phyloP scores from a whole-genome alignment of 2,888 invertebrate genomes.

The Falcaria lacertinaria region DNA sequence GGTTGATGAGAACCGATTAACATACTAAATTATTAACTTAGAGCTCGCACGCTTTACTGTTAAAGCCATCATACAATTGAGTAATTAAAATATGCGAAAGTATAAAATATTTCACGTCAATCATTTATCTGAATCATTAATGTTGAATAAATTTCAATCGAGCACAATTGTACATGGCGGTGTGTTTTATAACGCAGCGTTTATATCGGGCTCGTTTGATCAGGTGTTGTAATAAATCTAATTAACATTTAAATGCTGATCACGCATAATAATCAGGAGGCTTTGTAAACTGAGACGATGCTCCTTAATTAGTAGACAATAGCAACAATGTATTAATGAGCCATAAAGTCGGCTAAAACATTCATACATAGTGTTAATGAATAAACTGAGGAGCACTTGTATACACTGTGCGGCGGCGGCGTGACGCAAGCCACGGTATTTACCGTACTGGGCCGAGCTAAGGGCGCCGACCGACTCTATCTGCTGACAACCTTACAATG shows the following conservation, averaged over 20 bases:
- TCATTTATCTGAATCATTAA: constrained; percentile 29
- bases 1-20: neutral
- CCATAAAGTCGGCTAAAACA: constrained; percentile 52
- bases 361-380: constrained; percentile 37
- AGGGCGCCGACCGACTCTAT: constrained; percentile 14
- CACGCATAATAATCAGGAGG: constrained; percentile 76
- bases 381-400: constrained; percentile 52
- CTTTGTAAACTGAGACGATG: constrained; percentile 61
- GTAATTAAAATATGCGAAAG: neutral
- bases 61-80: neutral
- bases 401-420: constrained; percentile 37
- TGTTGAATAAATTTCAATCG: constrained; percentile 28
- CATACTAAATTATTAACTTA: neutral
- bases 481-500: constrained; percentile 6
- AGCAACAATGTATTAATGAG: constrained; percentile 54
- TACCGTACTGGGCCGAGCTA: constrained; percentile 7
- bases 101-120: constrained; percentile 25
- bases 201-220: constrained; percentile 48
- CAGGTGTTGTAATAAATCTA: constrained; percentile 71
- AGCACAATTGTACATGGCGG: constrained; percentile 20
- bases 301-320: constrained; percentile 71
- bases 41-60: neutral
- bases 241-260: constrained; percentile 78
- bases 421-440: constrained; percentile 41
- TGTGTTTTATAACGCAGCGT: constrained; percentile 39